Evolutionary conservation across 1,140 invertebrate species (phyloP).

Genomic region (Delia radicum): DNA sequence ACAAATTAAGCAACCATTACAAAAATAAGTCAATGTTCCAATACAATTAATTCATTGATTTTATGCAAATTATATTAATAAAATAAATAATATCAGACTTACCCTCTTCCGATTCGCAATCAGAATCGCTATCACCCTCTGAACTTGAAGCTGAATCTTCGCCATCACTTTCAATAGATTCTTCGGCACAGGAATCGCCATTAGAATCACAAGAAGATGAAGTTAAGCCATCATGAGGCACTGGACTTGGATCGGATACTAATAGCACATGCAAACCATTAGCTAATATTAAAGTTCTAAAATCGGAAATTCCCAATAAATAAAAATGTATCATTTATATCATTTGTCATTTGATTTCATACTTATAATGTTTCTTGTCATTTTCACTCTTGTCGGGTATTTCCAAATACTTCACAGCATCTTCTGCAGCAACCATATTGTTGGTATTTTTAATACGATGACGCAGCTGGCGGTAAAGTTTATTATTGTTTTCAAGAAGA

Average conservation of each 20-base stretch:
- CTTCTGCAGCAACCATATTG: constrained; percentile 4
- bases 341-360: too few species aligned
- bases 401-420: constrained; percentile 43
- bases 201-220: constrained; percentile 40
- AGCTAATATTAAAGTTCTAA: constrained; percentile 64
- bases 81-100: constrained; percentile 24
- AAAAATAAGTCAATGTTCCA: too few species aligned
- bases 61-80: neutral
- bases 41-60: too few species aligned
- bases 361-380: constrained; percentile 64
- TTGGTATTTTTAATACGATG: neutral
- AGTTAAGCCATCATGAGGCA: constrained; percentile 47
- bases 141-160: constrained; percentile 38
- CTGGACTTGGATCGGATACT: constrained; percentile 62
- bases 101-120: constrained; percentile 52
- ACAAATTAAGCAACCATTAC: too few species aligned
- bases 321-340: constrained; percentile 27
- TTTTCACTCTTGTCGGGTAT: constrained; percentile 61
- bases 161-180: constrained; percentile 33
- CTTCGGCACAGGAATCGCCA: constrained; percentile 29
- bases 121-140: constrained; percentile 41
- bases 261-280: constrained; percentile 71
- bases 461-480: neutral
- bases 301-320: neutral
- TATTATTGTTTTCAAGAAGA: too few species aligned